Base-by-base conservation (phyloP, 2,888 invertebrate genomes). In the Atrina japonica region DNA sequence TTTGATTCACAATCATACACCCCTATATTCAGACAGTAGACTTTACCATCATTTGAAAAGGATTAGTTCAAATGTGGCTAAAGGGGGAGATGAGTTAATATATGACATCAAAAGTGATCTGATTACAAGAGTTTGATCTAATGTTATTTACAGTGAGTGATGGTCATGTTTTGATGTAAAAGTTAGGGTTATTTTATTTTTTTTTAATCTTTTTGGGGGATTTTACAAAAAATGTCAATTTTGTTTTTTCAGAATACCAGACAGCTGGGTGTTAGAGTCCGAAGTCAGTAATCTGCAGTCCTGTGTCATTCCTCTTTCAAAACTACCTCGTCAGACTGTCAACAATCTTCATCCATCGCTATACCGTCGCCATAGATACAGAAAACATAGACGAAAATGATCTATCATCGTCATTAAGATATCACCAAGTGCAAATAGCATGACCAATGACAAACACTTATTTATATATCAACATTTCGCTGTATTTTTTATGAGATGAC, bases 261-360 rank as follows among this genome's bases (percentile, higher is more conserved):
- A 97, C 91, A 95, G 96, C 88, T 97, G 97, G 97, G 93, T 96
- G 78, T 92, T 94, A 0, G 96, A 95, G 83, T 88, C 90, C 30
- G 91, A 92, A 81, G 91, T 91, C 61, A 85, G 87, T 77, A 85
- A 83, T 40, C 89, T 90, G 72, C 90, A 91, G 63, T 87, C 85
- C 65, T 82, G 86, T 76, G 84, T 83, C 82, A 85, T 90, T 82
- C 89, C 89, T 64, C 60, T 89, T 58, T 82, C 85, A 63, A 79
- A 82, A 70, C 86, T 90, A 84, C 89, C 90, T 81, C 84, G 78
- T 27, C 82, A 87, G 68, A 78, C 82, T 41, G 81, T 81, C 64
- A 74, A 73, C 60, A 81, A 76, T 60, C 81, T 87, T 69, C 85
- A 86, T 68, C 81, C 82, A 49, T 79, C 83, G 55, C 66, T 86